Conservation (phyloP, 2,113 vertebrate species). For the Melierax canorus region DNA sequence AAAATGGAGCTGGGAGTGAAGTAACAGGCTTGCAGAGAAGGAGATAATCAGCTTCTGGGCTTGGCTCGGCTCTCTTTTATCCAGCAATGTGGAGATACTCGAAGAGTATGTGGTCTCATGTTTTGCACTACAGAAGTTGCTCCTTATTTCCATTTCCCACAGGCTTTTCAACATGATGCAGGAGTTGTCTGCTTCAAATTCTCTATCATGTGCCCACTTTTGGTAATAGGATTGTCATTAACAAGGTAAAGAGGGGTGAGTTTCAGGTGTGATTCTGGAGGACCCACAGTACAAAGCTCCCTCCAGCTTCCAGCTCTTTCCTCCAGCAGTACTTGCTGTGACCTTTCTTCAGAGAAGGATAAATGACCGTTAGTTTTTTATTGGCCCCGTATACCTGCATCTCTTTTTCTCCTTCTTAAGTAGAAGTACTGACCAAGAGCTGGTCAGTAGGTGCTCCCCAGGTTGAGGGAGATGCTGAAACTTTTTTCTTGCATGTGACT, state of each 20-base stretch:
- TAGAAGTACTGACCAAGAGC: background rate
- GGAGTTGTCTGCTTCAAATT: background rate
- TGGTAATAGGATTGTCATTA: background rate
- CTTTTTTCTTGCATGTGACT: background rate
- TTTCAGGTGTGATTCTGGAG: background rate
- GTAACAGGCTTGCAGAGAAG: background rate
- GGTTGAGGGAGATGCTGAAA: background rate
- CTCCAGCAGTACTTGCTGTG: background rate
- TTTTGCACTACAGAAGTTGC: background rate
- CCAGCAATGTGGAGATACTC: background rate
- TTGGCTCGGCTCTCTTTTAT: background rate
- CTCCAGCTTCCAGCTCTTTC: background rate
- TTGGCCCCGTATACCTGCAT: fast-evolving
- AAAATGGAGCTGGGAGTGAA: background rate
- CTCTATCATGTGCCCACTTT: fast-evolving
- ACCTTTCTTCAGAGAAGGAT: background rate
- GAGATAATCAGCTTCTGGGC: background rate
- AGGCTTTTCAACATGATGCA: background rate
- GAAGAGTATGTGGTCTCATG: background rate
- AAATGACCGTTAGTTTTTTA: background rate
- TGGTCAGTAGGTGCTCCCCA: background rate
- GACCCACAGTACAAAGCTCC: background rate
- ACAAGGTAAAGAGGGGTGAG: background rate
- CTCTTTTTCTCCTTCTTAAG: background rate
- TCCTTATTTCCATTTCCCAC: background rate